phyloP scores from a whole-genome alignment of 2,113 vertebrate species.

The Myrmecobius fasciatus region DNA sequence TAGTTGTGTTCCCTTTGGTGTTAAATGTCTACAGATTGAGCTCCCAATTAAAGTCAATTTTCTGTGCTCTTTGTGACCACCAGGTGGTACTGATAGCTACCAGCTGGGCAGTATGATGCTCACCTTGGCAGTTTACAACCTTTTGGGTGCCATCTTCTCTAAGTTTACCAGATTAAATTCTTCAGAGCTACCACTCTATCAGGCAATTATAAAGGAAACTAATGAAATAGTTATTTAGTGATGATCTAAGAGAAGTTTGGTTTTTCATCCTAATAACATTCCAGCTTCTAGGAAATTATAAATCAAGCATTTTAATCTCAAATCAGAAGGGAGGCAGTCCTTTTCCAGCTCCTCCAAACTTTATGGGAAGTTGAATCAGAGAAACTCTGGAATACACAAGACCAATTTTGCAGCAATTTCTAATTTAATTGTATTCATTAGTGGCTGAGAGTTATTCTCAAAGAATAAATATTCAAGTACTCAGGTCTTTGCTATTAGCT shows the following conservation, averaged over 20 bases:
- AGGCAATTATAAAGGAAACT: constrained; percentile 5
- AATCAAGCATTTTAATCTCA: not conserved
- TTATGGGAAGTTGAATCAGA: not conserved
- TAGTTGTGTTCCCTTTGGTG: not conserved
- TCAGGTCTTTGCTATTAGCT: not conserved
- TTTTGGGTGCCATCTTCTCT: not conserved
- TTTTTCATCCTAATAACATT: constrained; percentile 12
- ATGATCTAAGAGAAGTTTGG: not conserved
- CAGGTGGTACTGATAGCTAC: not conserved
- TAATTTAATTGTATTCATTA: not conserved
- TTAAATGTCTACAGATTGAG: not conserved
- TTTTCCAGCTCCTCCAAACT: not conserved
- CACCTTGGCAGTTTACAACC: not conserved
- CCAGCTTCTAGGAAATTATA: not conserved
- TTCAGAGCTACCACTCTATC: not conserved
- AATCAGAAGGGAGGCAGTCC: not conserved
- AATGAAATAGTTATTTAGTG: not conserved
- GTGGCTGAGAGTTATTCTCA: not conserved
- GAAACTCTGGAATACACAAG: not conserved
- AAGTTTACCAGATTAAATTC: not conserved
- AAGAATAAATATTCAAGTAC: not conserved
- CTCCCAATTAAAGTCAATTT: not conserved
- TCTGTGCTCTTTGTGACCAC: not conserved
- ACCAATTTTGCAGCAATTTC: not conserved
- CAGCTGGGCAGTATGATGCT: not conserved